phyloP scores from a whole-genome alignment of 2,888 invertebrate species.

The Patella pellucida region DNA sequence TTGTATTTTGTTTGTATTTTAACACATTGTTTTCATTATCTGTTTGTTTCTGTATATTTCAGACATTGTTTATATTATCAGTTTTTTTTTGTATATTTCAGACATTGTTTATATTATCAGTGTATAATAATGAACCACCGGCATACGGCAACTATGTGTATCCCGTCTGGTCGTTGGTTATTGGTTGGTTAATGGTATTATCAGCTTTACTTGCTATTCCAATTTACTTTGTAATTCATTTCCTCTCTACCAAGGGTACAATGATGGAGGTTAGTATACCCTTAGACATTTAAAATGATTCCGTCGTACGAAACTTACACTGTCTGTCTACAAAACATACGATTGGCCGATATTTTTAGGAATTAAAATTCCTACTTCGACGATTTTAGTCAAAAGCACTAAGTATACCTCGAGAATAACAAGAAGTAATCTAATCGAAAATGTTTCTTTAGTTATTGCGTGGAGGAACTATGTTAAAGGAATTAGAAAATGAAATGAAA shows the following conservation, averaged over 20 bases:
- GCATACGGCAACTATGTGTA: conserved; percentile 54
- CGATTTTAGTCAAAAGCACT: no score
- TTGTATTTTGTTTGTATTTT: no score
- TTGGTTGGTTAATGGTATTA: conserved; percentile 69
- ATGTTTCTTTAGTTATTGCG: no score
- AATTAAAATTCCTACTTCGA: no score
- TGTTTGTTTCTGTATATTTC: conserved; percentile 22
- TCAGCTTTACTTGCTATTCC: conserved; percentile 64
- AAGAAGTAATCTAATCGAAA: no score
- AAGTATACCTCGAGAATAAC: no score
- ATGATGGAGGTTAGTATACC: conserved; percentile 52
- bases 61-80: conserved; percentile 33
- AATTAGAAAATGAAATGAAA: no score
- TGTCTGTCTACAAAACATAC: background rate
- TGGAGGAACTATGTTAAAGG: no score
- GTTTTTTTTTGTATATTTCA: conserved; percentile 29
- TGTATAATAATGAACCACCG: conserved; percentile 48
- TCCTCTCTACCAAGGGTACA: conserved; percentile 58
- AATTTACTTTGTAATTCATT: conserved; percentile 65
- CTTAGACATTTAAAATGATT: background rate
- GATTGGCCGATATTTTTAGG: no score
- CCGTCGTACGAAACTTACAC: background rate
- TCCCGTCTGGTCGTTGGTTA: conserved; percentile 60
- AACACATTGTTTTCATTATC: background rate
- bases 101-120: conserved; percentile 62